Percentiles rank a stretch among this genome's conserved stretches.
phyloP scores from a whole-genome alignment of 2,797 vertebrate genomes.

The Galagoides demidoff region DNA sequence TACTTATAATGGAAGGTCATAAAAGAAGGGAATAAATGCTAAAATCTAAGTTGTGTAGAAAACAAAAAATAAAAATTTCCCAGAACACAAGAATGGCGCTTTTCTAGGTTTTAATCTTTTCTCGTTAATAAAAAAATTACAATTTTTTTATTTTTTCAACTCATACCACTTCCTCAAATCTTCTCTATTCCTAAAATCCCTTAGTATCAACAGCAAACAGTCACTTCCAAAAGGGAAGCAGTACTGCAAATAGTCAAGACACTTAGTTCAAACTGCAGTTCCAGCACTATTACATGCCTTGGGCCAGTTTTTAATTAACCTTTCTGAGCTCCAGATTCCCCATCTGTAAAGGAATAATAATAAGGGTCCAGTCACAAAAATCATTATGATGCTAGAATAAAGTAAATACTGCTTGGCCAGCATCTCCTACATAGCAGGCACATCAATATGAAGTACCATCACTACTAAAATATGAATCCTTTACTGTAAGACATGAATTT shows the following conservation, averaged over 20 bases:
- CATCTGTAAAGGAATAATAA: conserved; percentile 14
- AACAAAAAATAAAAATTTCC: conserved; percentile 25
- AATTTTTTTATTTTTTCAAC: conserved; percentile 10
- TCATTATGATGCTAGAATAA: conserved; percentile 28
- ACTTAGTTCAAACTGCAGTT: not conserved
- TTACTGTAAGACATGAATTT: conserved; percentile 40
- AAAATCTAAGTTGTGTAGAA: not conserved
- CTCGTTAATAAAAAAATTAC: conserved; percentile 26
- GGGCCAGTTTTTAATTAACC: not conserved
- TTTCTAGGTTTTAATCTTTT: conserved; percentile 34
- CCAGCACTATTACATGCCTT: not conserved
- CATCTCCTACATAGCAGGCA: not conserved
- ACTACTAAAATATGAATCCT: conserved; percentile 29
- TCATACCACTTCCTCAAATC: not conserved
- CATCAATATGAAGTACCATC: not conserved
- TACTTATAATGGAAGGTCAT: not conserved
- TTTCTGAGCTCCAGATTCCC: not conserved
- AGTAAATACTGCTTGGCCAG: not conserved
- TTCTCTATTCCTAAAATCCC: not conserved
- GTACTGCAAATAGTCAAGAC: not conserved
- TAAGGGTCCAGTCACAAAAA: not conserved
- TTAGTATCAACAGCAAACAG: not conserved
- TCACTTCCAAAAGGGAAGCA: conserved; percentile 15
- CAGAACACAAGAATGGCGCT: not conserved
- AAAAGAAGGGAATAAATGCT: not conserved